phyloP scores from a whole-genome alignment of 2,113 vertebrate species.

The Dasyprocta punctata region DNA sequence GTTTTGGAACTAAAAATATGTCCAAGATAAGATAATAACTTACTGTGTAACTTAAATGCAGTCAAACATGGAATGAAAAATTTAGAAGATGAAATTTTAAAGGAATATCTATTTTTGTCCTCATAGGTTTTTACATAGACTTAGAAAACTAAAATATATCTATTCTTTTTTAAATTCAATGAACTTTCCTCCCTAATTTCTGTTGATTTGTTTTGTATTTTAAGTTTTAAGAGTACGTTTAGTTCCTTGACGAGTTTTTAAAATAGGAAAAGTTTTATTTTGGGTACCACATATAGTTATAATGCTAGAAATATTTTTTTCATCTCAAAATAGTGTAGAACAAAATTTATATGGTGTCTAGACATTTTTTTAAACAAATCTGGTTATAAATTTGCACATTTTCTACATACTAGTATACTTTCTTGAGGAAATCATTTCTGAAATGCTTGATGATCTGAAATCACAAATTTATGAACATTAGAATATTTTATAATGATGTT shows the following conservation, averaged over 20 bases:
- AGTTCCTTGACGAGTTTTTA: background rate
- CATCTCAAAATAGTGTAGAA: background rate
- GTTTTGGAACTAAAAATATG: constrained; percentile 41
- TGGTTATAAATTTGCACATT: background rate
- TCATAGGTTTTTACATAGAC: constrained; percentile 16
- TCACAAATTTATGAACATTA: background rate
- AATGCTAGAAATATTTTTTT: background rate
- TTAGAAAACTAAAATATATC: constrained; percentile 34
- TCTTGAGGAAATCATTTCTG: background rate
- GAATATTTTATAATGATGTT: background rate
- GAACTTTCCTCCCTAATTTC: background rate
- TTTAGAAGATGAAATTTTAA: background rate
- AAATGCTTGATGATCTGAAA: background rate
- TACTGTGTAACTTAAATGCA: constrained; percentile 40
- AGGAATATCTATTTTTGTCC: background rate
- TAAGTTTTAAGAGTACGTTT: constrained; percentile 31
- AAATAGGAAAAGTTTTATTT: constrained; percentile 51
- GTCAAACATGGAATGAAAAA: constrained; percentile 52
- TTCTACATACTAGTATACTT: background rate
- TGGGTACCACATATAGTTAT: background rate
- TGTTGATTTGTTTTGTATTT: constrained; percentile 9
- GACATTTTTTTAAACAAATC: constrained; percentile 6
- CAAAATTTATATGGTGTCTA: constrained; percentile 2
- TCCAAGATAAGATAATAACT: constrained; percentile 52
- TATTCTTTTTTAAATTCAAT: constrained; percentile 21